A percentile compares a stretch with the other conserved stretches of the same genome.
Conservation (phyloP, 2,113 vertebrate genomes). For the Mungos mungo region DNA sequence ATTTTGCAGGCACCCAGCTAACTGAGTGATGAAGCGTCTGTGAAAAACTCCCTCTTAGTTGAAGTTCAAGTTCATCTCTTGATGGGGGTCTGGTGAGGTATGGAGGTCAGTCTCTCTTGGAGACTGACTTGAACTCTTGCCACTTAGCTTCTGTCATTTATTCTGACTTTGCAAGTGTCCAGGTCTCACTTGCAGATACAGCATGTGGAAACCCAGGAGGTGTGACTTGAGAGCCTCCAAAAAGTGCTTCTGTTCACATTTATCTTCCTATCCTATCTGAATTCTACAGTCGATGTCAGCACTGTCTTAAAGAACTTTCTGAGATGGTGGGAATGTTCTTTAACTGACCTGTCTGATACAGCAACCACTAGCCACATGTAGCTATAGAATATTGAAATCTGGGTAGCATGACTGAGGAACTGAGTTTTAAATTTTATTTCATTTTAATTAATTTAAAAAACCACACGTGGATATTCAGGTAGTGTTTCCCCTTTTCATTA, state of each 20-base stretch:
- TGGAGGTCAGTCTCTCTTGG: not conserved
- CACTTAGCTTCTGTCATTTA: not conserved
- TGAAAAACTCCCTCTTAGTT: not conserved
- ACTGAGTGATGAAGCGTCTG: not conserved
- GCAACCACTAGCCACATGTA: not conserved
- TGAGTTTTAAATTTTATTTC: constrained; percentile 47
- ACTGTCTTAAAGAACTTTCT: not conserved
- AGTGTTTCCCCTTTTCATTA: constrained; percentile 48
- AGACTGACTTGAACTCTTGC: not conserved
- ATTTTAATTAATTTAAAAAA: constrained; percentile 50
- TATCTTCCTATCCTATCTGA: not conserved
- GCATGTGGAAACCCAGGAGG: not conserved
- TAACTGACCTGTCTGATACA: not conserved
- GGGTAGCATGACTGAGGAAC: not conserved
- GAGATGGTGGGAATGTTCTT: not conserved
- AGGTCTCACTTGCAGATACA: not conserved
- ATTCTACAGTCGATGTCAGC: not conserved
- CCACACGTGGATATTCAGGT: not conserved
- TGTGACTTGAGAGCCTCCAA: not conserved
- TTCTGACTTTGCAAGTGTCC: not conserved
- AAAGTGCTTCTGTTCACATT: not conserved
- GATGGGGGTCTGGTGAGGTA: not conserved
- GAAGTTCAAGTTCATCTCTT: not conserved
- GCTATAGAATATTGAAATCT: not conserved
- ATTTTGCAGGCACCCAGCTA: not conserved